Base-by-base conservation (phyloP, 2,797 vertebrate genomes). In the Eutrigla gurnardus region DNA sequence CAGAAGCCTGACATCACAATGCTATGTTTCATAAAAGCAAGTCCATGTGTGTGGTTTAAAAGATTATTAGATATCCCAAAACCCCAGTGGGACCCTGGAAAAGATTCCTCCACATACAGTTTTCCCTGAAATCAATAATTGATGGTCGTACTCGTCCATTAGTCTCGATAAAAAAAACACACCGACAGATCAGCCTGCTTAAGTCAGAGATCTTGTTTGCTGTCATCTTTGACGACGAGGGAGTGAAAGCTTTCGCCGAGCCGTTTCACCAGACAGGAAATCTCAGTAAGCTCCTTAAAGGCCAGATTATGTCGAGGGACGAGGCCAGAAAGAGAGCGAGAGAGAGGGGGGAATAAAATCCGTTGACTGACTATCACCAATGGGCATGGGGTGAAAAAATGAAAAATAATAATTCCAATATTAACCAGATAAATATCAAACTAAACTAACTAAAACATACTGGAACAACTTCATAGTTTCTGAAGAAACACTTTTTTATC, bases 261-360 rank as follows among this genome's bases (percentile, higher is more conserved):
- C 35, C 47, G 35, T 72, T 85, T 63, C 73, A 64, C 55, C 60
- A 11, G 39, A 70, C 59, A 75, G 39, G 49, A 83, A 68, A 75
- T 72, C 84, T 78, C 33, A 46, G 53, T 87, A 87, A 82, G 79
- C 18, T 70, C 70, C 76, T 89, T 82, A 82, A 75, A 33, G 78
- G 70, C 25, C 25, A 1, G 10, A 61, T 60, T 61, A 14, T 17
- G 42, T 55, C 33, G 12, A 63, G 70, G 68, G 80, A 81, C 54
- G 12, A 57, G 11, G 45, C 50, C 55, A 71, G 43, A 55, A n/a
- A 54, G 14, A 61, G 18, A 5, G 43, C 1, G 14, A 61, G 59
- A 6, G 45, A 45, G 40, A 61, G 13, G n/a, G 0, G 46, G 46
- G 45, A 55, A 54, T 57, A 47, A 55, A 67, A 43, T 52, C 64